phyloP scores from a whole-genome alignment of 2,113 vertebrate species.

The Trinectes maculatus region DNA sequence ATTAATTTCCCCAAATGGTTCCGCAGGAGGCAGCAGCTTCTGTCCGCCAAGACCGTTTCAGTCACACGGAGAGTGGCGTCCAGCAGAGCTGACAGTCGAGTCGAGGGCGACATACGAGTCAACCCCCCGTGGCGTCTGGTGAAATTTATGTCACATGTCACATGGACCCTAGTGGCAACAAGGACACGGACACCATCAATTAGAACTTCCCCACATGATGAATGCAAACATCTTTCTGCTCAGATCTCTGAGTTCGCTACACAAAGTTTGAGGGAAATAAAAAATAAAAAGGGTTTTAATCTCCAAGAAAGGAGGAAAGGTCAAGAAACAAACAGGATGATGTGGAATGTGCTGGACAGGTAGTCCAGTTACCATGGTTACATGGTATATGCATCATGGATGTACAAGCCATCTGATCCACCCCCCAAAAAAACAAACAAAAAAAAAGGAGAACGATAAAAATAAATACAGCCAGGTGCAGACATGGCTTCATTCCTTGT shows the following conservation, averaged over 20 bases:
- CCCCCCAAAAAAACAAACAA: too few relatives aligned
- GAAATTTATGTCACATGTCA: neutral
- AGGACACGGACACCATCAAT: neutral
- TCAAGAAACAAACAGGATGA: too few relatives aligned
- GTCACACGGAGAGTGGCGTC: too few relatives aligned
- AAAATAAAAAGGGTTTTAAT: too few relatives aligned
- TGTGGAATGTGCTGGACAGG: neutral
- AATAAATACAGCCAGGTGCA: neutral
- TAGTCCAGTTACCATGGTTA: neutral
- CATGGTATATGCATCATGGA: neutral
- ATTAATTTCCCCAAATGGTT: constrained; percentile 33
- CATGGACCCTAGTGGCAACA: neutral
- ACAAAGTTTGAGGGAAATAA: neutral
- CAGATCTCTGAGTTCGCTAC: neutral
- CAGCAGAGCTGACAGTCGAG: too few relatives aligned
- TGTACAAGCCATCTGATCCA: too few relatives aligned
- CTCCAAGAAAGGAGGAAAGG: constrained; percentile 15
- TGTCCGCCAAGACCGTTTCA: constrained; percentile 24
- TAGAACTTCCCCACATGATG: neutral
- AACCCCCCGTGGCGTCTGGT: neutral
- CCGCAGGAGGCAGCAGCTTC: constrained; percentile 11
- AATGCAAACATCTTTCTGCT: neutral
- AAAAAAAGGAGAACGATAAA: too few relatives aligned
- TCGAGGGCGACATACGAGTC: too few relatives aligned
- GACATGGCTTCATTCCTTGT: too few relatives aligned